Evolutionary conservation across 2,888 invertebrate genomes (phyloP).

Genomic region (Microctonus hyperodae): DNA sequence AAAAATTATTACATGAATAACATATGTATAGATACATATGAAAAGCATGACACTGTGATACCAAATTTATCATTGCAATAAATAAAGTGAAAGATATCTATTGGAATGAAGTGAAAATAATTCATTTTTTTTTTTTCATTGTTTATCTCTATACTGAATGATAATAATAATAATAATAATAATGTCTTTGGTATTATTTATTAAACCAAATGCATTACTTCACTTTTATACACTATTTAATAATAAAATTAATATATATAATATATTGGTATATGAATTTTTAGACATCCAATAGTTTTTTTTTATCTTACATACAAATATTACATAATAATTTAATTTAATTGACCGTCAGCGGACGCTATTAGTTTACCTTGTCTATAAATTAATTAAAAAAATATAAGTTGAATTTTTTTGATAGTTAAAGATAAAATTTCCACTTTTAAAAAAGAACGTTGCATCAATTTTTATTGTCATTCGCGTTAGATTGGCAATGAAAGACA

Average conservation of each 20-base stretch:
- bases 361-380: not conserved
- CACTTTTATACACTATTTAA: not conserved
- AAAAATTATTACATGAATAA: not conserved
- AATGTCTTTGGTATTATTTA: not conserved
- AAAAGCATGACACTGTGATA: conserved; percentile 16
- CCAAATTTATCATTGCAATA: not conserved
- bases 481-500: conserved; percentile 29
- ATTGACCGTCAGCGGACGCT: not conserved
- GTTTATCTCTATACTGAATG: not conserved
- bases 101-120: not conserved
- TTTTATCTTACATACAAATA: not conserved
- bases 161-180: too few species aligned
- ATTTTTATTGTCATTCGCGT: conserved; percentile 16
- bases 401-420: not conserved
- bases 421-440: not conserved
- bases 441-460: conserved; percentile 25
- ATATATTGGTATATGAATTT: not conserved
- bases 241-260: not conserved
- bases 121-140: not conserved
- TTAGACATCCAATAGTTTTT: not conserved
- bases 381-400: not conserved
- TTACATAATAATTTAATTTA: not conserved
- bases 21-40: conserved; percentile 5
- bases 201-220: not conserved
- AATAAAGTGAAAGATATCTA: not conserved